These are phyloP conservation scores for Andrena fulva DNA, from an alignment of 2,888 invertebrate genomes.

Conservation along the genomic window DNA sequence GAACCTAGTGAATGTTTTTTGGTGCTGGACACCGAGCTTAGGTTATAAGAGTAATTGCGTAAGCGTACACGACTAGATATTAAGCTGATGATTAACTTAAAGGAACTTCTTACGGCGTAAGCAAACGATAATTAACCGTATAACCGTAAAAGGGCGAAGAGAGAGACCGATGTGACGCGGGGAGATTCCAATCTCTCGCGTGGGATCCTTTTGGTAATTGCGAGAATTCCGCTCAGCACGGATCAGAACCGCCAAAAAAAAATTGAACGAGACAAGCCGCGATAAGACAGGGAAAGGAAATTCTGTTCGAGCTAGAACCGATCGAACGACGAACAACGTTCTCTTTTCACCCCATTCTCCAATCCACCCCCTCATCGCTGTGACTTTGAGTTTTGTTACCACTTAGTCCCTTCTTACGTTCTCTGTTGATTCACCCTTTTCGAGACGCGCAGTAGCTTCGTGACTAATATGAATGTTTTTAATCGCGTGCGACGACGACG, in stretches of 20 bases:
- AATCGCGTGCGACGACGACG: slow-evolving; percentile 22
- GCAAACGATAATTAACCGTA: slow-evolving; percentile 66
- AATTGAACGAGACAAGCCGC: not conserved
- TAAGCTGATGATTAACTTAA: slow-evolving; percentile 70
- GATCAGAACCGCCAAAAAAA: not conserved
- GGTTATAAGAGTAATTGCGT: slow-evolving; percentile 77
- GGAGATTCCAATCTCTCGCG: not conserved
- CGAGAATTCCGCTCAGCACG: slow-evolving; percentile 1
- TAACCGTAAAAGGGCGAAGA: slow-evolving; percentile 31
- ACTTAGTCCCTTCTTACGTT: not conserved
- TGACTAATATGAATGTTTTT: slow-evolving; percentile 31
- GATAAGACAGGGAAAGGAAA: not conserved
- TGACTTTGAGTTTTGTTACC: slow-evolving; percentile 2
- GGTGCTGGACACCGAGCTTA: slow-evolving; percentile 84
- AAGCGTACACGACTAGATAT: slow-evolving; percentile 69
- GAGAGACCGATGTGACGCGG: slow-evolving; percentile 21
- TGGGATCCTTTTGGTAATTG: slow-evolving; percentile 2
- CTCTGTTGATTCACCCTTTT: slow-evolving; percentile 7
- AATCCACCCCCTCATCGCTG: not conserved
- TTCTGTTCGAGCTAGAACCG: slow-evolving; percentile 30
- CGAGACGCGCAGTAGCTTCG: slow-evolving; percentile 16
- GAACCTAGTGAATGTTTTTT: slow-evolving; percentile 82
- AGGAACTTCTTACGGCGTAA: slow-evolving; percentile 69
- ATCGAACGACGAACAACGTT: slow-evolving; percentile 45
- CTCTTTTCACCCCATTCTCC: not conserved